A percentile compares a stretch with the other conserved stretches of the same genome.
Evolutionary conservation across 2,888 invertebrate genomes (phyloP).

Genomic region (Nasonia oneida): DNA sequence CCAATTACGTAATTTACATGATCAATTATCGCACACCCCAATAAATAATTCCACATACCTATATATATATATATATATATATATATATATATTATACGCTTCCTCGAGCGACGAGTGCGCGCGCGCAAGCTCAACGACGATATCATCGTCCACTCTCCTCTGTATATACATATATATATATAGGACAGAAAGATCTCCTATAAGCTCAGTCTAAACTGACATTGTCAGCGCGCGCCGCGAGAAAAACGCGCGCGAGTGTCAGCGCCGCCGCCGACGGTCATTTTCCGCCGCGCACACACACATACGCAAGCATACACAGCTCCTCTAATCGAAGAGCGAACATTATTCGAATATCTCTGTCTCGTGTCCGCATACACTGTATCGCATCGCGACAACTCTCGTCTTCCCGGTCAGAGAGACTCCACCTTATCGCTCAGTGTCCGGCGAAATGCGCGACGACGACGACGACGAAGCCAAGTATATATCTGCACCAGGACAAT

Average conservation of each 20-base stretch:
- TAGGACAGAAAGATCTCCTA: not conserved
- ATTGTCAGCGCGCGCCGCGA: not conserved
- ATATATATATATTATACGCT: not conserved
- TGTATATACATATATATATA: too few relatives aligned
- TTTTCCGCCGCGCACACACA: not conserved
- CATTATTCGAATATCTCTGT: not conserved
- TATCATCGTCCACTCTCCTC: not conserved
- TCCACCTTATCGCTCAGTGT: not conserved
- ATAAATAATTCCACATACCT: not conserved
- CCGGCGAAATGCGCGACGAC: constrained; percentile 31
- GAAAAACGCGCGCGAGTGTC: constrained; percentile 3
- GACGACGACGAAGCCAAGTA: not conserved
- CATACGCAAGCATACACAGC: not conserved
- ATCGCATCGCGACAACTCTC: not conserved
- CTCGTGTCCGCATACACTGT: not conserved
- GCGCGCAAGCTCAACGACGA: not conserved
- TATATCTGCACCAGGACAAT: not conserved
- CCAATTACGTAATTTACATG: not conserved
- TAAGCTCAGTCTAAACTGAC: not conserved
- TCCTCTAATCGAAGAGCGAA: not conserved
- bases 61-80: not conserved
- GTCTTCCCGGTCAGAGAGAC: not conserved
- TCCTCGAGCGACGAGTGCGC: not conserved
- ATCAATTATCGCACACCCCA: not conserved
- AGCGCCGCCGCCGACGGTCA: constrained; percentile 5